Percentiles rank a stretch among this genome's conserved stretches.
These are phyloP conservation scores for Rallus crepitans DNA, from an alignment of 2,797 vertebrate species.

Conservation along the genomic window DNA sequence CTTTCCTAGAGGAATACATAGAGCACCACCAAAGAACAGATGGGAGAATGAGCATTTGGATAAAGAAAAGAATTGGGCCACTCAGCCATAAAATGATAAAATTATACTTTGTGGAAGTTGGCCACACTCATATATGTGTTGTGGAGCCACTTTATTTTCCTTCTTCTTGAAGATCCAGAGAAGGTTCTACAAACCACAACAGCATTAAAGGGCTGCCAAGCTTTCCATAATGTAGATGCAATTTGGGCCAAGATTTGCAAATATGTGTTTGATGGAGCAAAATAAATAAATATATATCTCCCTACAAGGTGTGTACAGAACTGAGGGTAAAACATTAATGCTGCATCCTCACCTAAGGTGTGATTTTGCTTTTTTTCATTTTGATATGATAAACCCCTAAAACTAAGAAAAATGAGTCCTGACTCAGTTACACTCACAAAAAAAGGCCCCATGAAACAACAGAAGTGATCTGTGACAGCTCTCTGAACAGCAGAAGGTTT, in stretches of 20 bases:
- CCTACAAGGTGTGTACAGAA: not conserved
- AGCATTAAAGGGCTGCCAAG: not conserved
- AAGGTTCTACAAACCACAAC: not conserved
- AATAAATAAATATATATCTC: not conserved
- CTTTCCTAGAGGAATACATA: not conserved
- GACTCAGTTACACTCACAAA: not conserved
- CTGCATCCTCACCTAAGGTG: not conserved
- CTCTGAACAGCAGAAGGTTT: slow-evolving; percentile 5
- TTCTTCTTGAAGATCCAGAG: not conserved
- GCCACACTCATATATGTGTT: not conserved
- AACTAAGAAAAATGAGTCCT: not conserved
- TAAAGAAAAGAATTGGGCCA: not conserved
- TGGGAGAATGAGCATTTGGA: not conserved
- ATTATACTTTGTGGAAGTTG: not conserved
- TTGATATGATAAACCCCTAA: not conserved
- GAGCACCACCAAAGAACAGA: not conserved
- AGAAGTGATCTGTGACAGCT: not conserved
- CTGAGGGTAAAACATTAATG: not conserved
- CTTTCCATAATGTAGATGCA: not conserved
- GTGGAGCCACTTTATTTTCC: not conserved
- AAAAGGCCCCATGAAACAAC: not conserved
- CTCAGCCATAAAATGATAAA: not conserved
- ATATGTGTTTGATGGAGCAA: not conserved
- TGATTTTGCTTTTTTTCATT: not conserved
- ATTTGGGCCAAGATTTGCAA: not conserved